These are phyloP conservation scores for Rhinatrema bivittatum DNA, from an alignment of 2,797 vertebrate species.

Conservation along the genomic window DNA sequence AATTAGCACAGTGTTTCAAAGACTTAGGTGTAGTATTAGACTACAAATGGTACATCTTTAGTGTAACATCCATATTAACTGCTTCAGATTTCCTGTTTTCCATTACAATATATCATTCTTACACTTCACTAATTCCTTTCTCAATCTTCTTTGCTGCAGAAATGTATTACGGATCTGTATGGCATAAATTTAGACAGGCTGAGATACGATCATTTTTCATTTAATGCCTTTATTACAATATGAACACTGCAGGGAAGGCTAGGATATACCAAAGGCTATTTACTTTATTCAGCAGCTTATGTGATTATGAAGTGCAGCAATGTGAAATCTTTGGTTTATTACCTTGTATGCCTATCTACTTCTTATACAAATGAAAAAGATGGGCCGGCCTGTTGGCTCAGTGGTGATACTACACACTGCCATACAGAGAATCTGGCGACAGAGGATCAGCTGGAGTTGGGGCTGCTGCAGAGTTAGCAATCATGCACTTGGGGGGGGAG, in stretches of 20 bases:
- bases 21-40: too few species aligned
- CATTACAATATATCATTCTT: conserved; percentile 30
- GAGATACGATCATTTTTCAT: conserved; percentile 51
- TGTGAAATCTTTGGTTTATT: conserved; percentile 51
- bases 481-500: too few species aligned
- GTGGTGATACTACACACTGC: too few species aligned
- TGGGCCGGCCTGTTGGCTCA: too few species aligned
- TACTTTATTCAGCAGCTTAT: conserved; percentile 41
- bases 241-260: conserved; percentile 30
- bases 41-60: too few species aligned
- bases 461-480: too few species aligned
- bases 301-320: conserved; percentile 23
- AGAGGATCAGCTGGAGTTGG: too few species aligned
- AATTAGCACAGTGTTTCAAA: too few species aligned
- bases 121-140: conserved; percentile 35
- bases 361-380: too few species aligned
- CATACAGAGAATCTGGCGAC: too few species aligned
- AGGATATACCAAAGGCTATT: conserved; percentile 38
- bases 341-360: too few species aligned
- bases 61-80: conserved; percentile 36
- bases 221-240: conserved; percentile 22
- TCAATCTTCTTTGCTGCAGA: conserved; percentile 27
- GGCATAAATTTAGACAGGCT: conserved; percentile 46
- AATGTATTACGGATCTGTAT: conserved; percentile 32
- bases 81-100: conserved; percentile 21